Base-by-base conservation (phyloP, 2,888 invertebrate species). In the Hypolimnas misippus region DNA sequence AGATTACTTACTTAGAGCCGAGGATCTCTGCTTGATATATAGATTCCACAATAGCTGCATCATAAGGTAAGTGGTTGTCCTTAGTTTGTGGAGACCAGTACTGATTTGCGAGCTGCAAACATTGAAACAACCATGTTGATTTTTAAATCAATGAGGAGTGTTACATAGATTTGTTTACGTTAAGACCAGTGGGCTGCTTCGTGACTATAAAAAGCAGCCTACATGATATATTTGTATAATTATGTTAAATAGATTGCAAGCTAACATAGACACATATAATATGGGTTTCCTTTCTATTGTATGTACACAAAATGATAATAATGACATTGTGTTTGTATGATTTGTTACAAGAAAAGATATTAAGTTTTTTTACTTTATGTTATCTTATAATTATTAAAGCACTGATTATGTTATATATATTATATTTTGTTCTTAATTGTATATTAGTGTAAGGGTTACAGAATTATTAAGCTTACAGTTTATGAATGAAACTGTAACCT, bases 51-150 rank as follows among this genome's bases (percentile, higher is more conserved):
- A 98, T 94, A 77, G 95, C 91, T 25, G 95, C 92, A 90, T 96
- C 95, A 78, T 95, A 98, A 50, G 95, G 94, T 75, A 94, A 82
- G 89, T 97, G 97, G 3, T 93, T 92, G 8, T 93, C 93, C 58
- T 93, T 92, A 0, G 97, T 96, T 81, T 97, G 96, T 0, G 98
- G 97, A 0, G 98, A 96, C 99, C 99, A 99, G 82, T 97, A 98
- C 79, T 97, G 95, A 66, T 96, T 95, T 1, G 98, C 97, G 29
- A 98, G 93, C 98, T 98, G 89, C 58, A 74, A 78, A 77, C 55
- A 76, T 75, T 70, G 78, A 76, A 72, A 73, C 72, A 82, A 87
- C 89, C 89, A 90, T 83, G 79, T 83, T 81, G 86, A 84, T 83
- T 87, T 84, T 62, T 51, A 88, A 88, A 83, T 92, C 89, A 86